Conservation (phyloP, 2,888 invertebrate genomes). For the Cactoblastis cactorum region DNA sequence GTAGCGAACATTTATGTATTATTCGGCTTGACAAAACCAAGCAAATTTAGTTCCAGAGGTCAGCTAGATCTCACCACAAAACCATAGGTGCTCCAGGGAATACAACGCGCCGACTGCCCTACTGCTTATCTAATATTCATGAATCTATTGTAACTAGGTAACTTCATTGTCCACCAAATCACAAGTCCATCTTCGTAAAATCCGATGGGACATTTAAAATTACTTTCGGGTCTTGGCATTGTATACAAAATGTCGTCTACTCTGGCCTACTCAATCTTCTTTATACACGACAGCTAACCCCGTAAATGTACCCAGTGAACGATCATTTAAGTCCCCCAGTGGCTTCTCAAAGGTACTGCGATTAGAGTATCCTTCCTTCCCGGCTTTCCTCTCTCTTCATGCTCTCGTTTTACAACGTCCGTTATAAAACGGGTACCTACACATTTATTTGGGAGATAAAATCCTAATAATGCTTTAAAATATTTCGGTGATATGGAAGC, state of each 20-base stretch:
- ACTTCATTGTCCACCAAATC: constrained; percentile 24
- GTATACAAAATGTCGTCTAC: not conserved
- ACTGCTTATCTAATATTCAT: constrained; percentile 41
- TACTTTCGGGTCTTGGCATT: not conserved
- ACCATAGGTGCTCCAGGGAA: constrained; percentile 28
- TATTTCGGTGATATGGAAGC: not conserved
- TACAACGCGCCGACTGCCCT: constrained; percentile 19
- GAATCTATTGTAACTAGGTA: constrained; percentile 31
- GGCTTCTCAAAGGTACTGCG: constrained; percentile 20
- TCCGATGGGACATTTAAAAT: constrained; percentile 10
- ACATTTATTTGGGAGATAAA: not conserved
- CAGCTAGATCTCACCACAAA: constrained; percentile 24
- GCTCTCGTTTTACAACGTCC: constrained; percentile 38
- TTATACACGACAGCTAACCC: not conserved
- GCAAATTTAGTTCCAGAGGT: constrained; percentile 25
- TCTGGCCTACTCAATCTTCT: constrained; percentile 5
- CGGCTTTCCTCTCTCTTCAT: constrained; percentile 25
- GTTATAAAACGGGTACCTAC: constrained; percentile 19
- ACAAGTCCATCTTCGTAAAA: not conserved
- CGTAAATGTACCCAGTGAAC: constrained; percentile 23
- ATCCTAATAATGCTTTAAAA: not conserved
- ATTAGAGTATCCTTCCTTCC: constrained; percentile 25
- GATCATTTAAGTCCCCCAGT: constrained; percentile 24
- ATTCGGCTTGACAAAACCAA: no score
- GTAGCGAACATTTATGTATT: no score